A percentile compares a stretch with the other conserved stretches of the same genome.
Evolutionary conservation across 2,113 vertebrate genomes (phyloP).

Genomic region (Bufo gargarizans): DNA sequence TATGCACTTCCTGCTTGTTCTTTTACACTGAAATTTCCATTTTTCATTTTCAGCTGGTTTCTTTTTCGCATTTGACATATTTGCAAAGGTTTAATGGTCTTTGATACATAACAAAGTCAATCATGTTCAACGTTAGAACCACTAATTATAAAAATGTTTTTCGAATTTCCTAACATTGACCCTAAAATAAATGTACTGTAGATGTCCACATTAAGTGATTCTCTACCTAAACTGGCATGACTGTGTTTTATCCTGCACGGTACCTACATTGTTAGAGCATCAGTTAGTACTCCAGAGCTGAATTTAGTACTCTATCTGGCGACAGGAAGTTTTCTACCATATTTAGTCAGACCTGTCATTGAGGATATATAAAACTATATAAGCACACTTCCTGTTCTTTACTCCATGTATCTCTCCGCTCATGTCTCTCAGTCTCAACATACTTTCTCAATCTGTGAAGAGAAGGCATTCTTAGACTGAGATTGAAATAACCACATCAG

Average conservation of each 20-base stretch:
- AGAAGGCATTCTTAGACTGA: not conserved
- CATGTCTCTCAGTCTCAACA: not conserved
- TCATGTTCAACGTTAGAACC: not conserved
- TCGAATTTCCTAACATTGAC: too few relatives aligned
- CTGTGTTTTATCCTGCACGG: not conserved
- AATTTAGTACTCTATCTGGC: not conserved
- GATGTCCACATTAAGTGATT: not conserved
- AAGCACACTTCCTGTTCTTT: not conserved
- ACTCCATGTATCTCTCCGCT: not conserved
- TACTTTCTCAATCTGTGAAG: not conserved
- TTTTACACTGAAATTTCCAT: conserved; percentile 30
- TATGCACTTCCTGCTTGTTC: not conserved
- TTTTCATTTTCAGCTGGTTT: not conserved
- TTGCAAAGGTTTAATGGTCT: not conserved
- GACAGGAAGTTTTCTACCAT: not conserved
- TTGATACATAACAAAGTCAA: not conserved
- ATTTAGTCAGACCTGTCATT: not conserved
- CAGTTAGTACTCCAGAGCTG: not conserved
- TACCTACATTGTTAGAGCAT: not conserved
- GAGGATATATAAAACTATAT: not conserved
- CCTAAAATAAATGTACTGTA: not conserved
- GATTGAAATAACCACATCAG: too few relatives aligned
- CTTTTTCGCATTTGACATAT: not conserved
- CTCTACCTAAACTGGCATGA: not conserved
- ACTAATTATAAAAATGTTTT: too few relatives aligned